Conservation (phyloP, 1,140 invertebrate species). For the Leptonema lineaticorne region DNA sequence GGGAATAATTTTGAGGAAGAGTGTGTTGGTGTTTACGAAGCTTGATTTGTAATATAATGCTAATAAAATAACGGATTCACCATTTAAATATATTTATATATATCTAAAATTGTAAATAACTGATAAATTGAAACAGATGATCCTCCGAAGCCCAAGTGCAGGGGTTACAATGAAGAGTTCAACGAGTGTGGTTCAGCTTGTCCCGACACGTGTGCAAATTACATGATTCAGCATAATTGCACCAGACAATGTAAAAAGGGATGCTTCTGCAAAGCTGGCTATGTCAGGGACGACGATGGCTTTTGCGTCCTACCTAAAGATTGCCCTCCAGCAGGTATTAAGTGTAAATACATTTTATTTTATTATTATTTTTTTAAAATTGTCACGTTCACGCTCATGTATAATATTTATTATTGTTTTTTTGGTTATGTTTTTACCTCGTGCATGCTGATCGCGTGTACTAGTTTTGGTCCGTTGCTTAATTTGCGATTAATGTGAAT, state of each 20-base stretch:
- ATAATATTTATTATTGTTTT: background rate
- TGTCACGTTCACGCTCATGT: background rate
- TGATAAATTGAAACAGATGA: slow-evolving; percentile 2
- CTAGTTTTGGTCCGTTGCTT: no score
- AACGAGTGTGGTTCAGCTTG: slow-evolving; percentile 32
- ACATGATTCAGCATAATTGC: slow-evolving; percentile 25
- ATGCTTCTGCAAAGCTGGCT: slow-evolving; percentile 41
- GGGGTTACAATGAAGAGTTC: slow-evolving; percentile 32
- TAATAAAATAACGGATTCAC: no score
- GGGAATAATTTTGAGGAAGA: no score
- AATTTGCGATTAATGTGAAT: no score
- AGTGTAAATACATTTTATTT: slow-evolving; percentile 21
- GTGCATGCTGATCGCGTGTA: no score
- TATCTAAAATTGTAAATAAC: background rate
- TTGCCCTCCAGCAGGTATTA: slow-evolving; percentile 27
- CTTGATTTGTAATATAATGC: no score
- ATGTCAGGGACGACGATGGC: slow-evolving; percentile 36
- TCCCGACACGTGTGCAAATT: slow-evolving; percentile 36
- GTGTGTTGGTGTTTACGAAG: no score
- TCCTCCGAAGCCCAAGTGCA: slow-evolving; percentile 11
- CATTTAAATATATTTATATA: no score
- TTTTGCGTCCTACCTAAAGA: slow-evolving; percentile 31
- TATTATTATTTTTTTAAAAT: background rate
- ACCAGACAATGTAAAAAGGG: slow-evolving; percentile 36
- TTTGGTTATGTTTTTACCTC: no score